Evolutionary conservation across 2,113 vertebrate species (phyloP).

Genomic region (Chaetops frenatus): DNA sequence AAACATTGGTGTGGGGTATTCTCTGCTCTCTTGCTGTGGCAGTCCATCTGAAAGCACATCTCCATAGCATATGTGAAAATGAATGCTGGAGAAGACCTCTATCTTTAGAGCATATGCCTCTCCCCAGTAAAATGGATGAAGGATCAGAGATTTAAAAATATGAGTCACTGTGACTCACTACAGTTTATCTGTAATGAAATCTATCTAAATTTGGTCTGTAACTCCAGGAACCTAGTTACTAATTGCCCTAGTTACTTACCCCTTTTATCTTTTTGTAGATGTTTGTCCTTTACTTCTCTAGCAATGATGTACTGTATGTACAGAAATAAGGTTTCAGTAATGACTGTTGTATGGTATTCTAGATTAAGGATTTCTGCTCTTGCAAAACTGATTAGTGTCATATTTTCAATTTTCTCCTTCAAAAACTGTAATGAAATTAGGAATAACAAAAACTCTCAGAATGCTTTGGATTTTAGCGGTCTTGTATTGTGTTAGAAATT

Average conservation of each 20-base stretch:
- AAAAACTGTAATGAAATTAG: background rate
- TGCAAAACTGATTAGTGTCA: background rate
- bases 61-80: background rate
- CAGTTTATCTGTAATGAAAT: background rate
- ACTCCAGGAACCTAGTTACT: background rate
- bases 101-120: background rate
- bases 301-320: background rate
- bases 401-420: background rate
- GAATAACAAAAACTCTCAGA: background rate
- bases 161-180: background rate
- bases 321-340: background rate
- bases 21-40: background rate
- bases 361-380: background rate
- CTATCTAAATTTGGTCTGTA: background rate
- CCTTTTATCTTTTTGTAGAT: background rate
- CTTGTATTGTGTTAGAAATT: background rate
- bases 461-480: background rate
- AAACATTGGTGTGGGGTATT: background rate
- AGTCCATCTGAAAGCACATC: background rate
- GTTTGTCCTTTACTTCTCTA: background rate
- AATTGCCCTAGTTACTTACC: background rate
- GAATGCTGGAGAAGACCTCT: background rate
- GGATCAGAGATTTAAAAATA: background rate
- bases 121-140: background rate
- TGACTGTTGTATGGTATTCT: background rate